phyloP scores from a whole-genome alignment of 2,888 invertebrate genomes.

The Ceraclea dissimilis region DNA sequence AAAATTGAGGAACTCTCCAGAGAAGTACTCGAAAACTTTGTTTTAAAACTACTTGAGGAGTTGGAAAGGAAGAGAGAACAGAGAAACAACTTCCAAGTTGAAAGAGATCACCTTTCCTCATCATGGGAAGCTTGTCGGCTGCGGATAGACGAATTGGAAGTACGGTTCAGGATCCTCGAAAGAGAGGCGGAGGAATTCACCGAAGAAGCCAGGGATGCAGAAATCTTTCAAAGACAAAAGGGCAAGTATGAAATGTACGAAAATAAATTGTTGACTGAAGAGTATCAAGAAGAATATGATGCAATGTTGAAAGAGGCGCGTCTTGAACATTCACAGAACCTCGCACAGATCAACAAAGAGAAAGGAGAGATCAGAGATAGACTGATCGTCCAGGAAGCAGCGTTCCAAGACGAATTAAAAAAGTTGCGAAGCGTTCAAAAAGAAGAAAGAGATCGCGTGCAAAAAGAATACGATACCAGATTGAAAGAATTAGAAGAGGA shows the following conservation, averaged over 20 bases:
- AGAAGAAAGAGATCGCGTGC: background rate
- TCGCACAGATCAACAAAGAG: background rate
- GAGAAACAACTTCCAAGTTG: slow-evolving; percentile 1
- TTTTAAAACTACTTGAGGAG: background rate
- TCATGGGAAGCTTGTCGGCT: background rate
- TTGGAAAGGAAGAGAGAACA: background rate
- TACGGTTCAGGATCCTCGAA: background rate
- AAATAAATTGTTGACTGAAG: background rate
- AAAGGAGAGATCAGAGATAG: background rate
- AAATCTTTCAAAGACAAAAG: background rate
- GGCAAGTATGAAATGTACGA: background rate
- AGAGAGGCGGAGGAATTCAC: background rate
- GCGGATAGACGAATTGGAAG: background rate
- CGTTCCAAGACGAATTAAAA: background rate
- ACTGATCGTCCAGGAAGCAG: background rate
- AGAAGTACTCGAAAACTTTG: background rate
- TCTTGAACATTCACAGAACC: background rate
- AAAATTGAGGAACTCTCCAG: background rate
- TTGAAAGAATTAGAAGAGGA: background rate
- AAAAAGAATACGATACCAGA: background rate
- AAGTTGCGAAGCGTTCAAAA: background rate
- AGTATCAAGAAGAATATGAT: background rate
- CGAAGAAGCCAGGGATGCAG: background rate
- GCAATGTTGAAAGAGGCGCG: background rate
- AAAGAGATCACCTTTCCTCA: background rate